Evolutionary conservation across 2,113 vertebrate genomes (phyloP).

Genomic region (Apteryx mantelli): DNA sequence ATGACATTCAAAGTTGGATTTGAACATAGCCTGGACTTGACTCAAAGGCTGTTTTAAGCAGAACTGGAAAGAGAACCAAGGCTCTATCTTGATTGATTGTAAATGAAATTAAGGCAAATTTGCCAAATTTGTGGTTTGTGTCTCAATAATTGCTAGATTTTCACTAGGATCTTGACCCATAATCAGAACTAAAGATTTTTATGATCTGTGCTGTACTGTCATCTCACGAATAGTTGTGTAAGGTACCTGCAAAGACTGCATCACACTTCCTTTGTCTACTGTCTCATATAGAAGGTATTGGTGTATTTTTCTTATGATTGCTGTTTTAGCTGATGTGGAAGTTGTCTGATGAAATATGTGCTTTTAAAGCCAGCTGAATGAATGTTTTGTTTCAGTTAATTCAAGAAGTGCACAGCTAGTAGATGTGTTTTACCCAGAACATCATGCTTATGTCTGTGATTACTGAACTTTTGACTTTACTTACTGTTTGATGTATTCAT

Average conservation of each 20-base stretch:
- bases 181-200: not conserved
- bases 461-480: not conserved
- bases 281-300: not conserved
- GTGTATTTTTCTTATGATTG: not conserved
- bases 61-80: not conserved
- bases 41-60: not conserved
- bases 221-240: not conserved
- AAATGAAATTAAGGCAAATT: not conserved
- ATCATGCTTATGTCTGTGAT: not conserved
- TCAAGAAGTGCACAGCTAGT: not conserved
- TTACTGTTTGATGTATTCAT: not conserved
- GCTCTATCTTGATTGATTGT: not conserved
- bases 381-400: not conserved
- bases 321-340: not conserved
- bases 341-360: not conserved
- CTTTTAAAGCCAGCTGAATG: not conserved
- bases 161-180: not conserved
- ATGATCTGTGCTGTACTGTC: not conserved
- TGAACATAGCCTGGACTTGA: not conserved
- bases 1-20: not conserved
- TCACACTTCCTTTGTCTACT: not conserved
- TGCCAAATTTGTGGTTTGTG: not conserved
- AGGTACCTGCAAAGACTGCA: not conserved
- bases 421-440: not conserved
- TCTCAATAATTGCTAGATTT: not conserved